These are phyloP conservation scores for Thera obeliscata DNA, from an alignment of 2,888 invertebrate genomes.

Conservation along the genomic window DNA sequence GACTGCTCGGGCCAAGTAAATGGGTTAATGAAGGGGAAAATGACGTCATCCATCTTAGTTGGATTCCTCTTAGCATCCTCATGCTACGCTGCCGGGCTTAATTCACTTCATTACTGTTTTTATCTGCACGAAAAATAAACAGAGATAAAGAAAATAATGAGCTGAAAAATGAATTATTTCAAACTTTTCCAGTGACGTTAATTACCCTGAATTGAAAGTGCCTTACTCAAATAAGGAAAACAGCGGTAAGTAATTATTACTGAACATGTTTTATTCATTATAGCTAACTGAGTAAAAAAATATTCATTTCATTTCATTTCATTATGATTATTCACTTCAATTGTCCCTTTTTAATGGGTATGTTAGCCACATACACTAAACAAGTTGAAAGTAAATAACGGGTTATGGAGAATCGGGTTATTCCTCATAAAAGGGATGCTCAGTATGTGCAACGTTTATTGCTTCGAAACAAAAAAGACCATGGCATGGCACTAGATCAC, in stretches of 20 bases:
- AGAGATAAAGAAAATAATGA: conserved; percentile 55
- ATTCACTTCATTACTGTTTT: conserved; percentile 74
- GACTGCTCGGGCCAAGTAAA: conserved; percentile 64
- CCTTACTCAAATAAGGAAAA: conserved; percentile 24
- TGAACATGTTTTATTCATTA: not conserved
- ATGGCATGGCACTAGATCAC: no score
- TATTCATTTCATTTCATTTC: no score
- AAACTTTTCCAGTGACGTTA: conserved; percentile 40
- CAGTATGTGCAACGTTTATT: no score
- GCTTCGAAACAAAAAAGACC: no score
- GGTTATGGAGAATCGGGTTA: no score
- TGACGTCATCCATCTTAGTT: conserved; percentile 79
- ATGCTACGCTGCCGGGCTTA: conserved; percentile 61
- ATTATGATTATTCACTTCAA: no score
- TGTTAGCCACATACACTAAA: no score
- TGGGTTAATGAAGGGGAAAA: conserved; percentile 80
- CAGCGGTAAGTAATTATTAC: not conserved
- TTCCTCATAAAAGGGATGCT: no score
- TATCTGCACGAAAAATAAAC: conserved; percentile 56
- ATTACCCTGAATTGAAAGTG: conserved; percentile 41
- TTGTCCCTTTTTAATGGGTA: no score
- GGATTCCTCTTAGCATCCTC: conserved; percentile 71
- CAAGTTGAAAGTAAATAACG: no score
- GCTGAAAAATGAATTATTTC: conserved; percentile 49
- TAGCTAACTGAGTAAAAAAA: no score